Evolutionary conservation across 2,888 invertebrate species (phyloP), one percentile per base, ranked within the genome.

Genomic region (Andrena praecox): DNA sequence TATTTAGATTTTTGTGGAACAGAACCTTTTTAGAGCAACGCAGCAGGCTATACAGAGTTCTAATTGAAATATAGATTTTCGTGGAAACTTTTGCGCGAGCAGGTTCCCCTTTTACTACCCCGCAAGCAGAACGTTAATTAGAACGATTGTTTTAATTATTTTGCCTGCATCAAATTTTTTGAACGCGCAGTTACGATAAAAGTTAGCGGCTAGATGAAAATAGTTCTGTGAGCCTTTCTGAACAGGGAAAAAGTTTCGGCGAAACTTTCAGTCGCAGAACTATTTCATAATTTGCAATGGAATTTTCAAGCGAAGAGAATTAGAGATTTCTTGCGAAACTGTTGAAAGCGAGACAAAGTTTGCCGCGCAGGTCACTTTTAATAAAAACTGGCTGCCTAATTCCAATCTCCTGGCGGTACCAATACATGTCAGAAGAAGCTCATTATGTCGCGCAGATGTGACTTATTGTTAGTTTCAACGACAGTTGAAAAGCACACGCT

Each of bases 121-220:
- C 59, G 29, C 59, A 60, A 60, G 29, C 29, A 60, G 31, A 60
- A 60, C 29, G 60, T 60, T 60, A 16, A 60, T 29, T 60, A 29
- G n/a, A 16, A 16, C 31, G n/a, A 42, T 33, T 60, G 20, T 31
- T 60, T 60, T 8, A 60, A 31, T 60, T 60, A n/a, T 5, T 60
- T 60, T 60, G 12, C 42, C 16, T 1, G 42, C 16, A 42, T 5
- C 42, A 16, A 29, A 12, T 42, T 16, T 42, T 42, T 42, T 1
- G 1, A 42, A 42, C 42, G 42, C 1, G 5, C 16, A 42, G 42
- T 42, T 5, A 5, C 16, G 42, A 16, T 16, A 5, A 42, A 42
- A 42, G 42, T 42, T 42, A 42, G 42, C 42, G n/a, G 60, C 7
- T 31, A n/a, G n/a, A 60, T 16, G 31, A 16, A 31, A 29, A 7